Conservation (phyloP, 2,888 invertebrate genomes). For the Camponotus fellah region DNA sequence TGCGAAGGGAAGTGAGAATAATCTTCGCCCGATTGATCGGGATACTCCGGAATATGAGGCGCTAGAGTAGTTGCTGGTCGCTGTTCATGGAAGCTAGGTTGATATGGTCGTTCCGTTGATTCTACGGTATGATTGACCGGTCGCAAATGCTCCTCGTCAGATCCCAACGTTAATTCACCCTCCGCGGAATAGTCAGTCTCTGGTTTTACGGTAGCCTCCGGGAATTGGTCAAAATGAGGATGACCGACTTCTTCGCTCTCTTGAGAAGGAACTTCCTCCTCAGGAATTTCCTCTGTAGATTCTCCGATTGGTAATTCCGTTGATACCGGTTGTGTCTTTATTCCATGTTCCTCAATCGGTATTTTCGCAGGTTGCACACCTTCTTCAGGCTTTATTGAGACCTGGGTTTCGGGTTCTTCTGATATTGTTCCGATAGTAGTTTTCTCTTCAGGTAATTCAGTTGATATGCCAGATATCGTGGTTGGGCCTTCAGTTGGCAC, state of each 20-base stretch:
- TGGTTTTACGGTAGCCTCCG: constrained; percentile 66
- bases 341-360: constrained; percentile 51
- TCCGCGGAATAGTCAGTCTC: constrained; percentile 70
- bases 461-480: constrained; percentile 7
- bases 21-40: constrained; percentile 80
- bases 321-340: constrained; percentile 49
- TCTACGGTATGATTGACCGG: constrained; percentile 72
- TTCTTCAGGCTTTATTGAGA: constrained; percentile 52
- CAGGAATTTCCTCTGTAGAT: constrained; percentile 50
- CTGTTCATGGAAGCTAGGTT: constrained; percentile 46
- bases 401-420: constrained; percentile 45
- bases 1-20: constrained; percentile 82
- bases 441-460: constrained; percentile 53
- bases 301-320: constrained; percentile 55
- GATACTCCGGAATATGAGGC: constrained; percentile 73
- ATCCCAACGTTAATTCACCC: constrained; percentile 71
- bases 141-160: constrained; percentile 71
- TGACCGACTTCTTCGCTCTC: constrained; percentile 56
- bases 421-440: constrained; percentile 38
- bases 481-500: constrained; percentile 20
- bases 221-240: constrained; percentile 64
- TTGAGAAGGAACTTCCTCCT: constrained; percentile 30
- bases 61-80: constrained; percentile 53
- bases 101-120: constrained; percentile 34
- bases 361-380: constrained; percentile 55